A percentile compares a stretch with the other conserved stretches of the same genome.
Evolutionary conservation across 2,888 invertebrate genomes (phyloP).

Genomic region (Amiota communis): DNA sequence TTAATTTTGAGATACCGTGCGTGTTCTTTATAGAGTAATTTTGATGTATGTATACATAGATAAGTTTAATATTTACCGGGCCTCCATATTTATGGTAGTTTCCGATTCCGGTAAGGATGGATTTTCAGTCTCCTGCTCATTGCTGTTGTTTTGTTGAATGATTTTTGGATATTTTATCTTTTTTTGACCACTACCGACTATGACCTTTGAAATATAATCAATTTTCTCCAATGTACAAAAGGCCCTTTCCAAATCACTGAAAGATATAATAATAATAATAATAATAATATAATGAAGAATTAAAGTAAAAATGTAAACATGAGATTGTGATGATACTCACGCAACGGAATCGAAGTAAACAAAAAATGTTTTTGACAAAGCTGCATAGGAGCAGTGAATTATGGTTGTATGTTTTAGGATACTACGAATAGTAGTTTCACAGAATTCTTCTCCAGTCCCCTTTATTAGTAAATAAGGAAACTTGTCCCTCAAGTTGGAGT

Average conservation of each 20-base stretch:
- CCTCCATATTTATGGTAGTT: not conserved
- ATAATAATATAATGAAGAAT: not conserved
- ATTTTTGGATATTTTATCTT: not conserved
- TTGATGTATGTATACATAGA: not conserved
- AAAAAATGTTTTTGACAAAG: constrained; percentile 24
- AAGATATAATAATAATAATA: too few relatives aligned
- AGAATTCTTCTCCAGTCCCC: not conserved
- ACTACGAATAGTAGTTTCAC: not conserved
- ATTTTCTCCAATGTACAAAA: constrained; percentile 51
- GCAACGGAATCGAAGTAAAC: constrained; percentile 49
- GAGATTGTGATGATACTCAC: constrained; percentile 35
- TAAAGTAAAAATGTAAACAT: too few relatives aligned
- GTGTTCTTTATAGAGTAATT: not conserved
- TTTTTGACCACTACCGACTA: constrained; percentile 38
- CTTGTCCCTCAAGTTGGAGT: constrained; percentile 2
- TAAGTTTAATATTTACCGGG: not conserved
- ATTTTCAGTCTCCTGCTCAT: too few relatives aligned
- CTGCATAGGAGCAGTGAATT: constrained; percentile 21
- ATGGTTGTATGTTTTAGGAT: not conserved
- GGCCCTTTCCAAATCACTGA: constrained; percentile 56
- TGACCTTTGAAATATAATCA: constrained; percentile 47
- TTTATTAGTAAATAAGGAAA: constrained; percentile 48
- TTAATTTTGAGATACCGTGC: too few relatives aligned
- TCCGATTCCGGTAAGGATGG: too few relatives aligned
- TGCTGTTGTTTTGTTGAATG: too few relatives aligned